Evolutionary conservation across 2,888 invertebrate genomes (phyloP).

Genomic region (Encarsia formosa): DNA sequence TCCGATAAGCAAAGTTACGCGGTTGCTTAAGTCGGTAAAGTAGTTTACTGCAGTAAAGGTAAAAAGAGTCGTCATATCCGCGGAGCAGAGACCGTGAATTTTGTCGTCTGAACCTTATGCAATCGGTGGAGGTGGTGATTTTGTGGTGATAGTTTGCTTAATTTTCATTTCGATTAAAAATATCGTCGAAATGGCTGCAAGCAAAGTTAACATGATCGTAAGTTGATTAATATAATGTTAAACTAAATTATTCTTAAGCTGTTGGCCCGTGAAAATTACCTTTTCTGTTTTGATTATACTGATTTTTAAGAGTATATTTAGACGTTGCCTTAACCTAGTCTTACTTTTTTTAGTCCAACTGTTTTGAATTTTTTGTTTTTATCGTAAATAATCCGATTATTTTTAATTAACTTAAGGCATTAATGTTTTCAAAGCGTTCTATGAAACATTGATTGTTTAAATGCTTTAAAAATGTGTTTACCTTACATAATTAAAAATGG

Average conservation of each 20-base stretch:
- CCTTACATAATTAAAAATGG: conserved; percentile 19
- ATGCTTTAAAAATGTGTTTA: conserved; percentile 8
- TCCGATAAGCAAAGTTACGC: no score
- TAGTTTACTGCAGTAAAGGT: no score
- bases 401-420: background rate
- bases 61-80: conserved; percentile 24
- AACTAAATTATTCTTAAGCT: no score
- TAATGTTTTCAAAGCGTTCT: background rate
- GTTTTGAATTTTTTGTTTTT: background rate
- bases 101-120: conserved; percentile 17
- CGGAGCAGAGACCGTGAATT: background rate
- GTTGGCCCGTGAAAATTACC: no score
- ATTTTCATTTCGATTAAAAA: conserved; percentile 8
- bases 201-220: conserved; percentile 35
- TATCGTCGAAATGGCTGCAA: conserved; percentile 36
- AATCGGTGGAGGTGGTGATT: conserved; percentile 18
- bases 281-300: background rate
- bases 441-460: no score
- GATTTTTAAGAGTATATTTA: background rate
- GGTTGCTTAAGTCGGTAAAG: no score
- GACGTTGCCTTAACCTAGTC: background rate
- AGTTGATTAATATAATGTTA: no score
- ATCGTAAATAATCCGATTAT: background rate
- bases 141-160: conserved; percentile 18
- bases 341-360: background rate